Percentiles rank a stretch among this genome's conserved stretches.
phyloP scores from a whole-genome alignment of 1,140 invertebrate species.

The Ectropis grisescens region DNA sequence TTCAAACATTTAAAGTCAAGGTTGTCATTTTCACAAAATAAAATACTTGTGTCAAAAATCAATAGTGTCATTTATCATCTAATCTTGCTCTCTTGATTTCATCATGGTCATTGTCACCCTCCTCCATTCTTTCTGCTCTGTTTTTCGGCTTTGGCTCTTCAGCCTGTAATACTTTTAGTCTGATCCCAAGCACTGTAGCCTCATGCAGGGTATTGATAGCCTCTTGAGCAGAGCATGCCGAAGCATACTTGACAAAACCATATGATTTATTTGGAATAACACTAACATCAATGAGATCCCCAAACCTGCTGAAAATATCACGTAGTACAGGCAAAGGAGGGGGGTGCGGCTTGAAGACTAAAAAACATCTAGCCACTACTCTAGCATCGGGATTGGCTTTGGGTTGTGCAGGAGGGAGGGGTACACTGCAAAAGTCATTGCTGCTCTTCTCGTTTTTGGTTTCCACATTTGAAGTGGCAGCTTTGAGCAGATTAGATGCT shows the following conservation, averaged over 20 bases:
- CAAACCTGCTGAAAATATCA: constrained; percentile 93
- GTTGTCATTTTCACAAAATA: constrained; percentile 14
- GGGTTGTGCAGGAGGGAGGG: constrained; percentile 80
- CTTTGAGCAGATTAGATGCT: constrained; percentile 50
- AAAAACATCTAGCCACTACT: constrained; percentile 70
- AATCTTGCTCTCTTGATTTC: constrained; percentile 44
- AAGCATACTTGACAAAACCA: constrained; percentile 93
- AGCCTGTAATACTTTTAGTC: constrained; percentile 90
- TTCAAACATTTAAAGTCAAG: constrained; percentile 6
- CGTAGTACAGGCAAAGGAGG: constrained; percentile 85
- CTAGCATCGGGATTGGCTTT: constrained; percentile 70
- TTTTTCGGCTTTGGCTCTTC: constrained; percentile 74
- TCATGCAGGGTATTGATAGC: constrained; percentile 84
- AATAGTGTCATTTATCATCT: too few relatives aligned
- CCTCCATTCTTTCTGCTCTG: constrained; percentile 33
- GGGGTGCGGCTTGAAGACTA: constrained; percentile 86
- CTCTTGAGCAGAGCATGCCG: constrained; percentile 80
- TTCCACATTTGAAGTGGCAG: constrained; percentile 22
- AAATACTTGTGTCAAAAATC: too few relatives aligned
- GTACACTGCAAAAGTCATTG: constrained; percentile 68
- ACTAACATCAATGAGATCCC: constrained; percentile 93
- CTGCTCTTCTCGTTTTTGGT: constrained; percentile 16
- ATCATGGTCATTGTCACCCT: constrained; percentile 25
- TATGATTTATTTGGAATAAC: constrained; percentile 90
- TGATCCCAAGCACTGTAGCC: constrained; percentile 84